A percentile compares a stretch with the other conserved stretches of the same genome.
Conservation (phyloP, 2,888 invertebrate species). For the Megastigmus dorsalis region DNA sequence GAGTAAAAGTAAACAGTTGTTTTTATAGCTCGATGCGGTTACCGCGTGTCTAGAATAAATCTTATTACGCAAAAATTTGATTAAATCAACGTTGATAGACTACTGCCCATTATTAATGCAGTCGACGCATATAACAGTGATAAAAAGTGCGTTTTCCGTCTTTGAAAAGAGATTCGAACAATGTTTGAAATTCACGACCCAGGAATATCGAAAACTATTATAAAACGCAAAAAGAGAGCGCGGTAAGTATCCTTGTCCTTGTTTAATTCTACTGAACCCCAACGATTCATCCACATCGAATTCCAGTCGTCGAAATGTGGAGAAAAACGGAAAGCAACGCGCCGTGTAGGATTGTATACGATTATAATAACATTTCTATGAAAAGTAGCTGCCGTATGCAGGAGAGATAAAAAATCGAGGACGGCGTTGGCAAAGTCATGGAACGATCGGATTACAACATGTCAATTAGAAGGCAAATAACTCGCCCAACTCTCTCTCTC, state of each 20-base stretch:
- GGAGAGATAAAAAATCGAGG: slow-evolving; percentile 40
- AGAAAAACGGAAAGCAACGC: slow-evolving; percentile 1
- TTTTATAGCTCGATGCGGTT: no score
- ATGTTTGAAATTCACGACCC: no score
- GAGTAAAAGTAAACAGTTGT: neutral
- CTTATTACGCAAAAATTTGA: no score
- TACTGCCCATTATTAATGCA: no score
- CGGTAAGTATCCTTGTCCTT: slow-evolving; percentile 41
- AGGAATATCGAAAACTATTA: no score
- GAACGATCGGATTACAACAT: slow-evolving; percentile 50
- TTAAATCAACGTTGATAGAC: no score
- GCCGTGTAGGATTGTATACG: slow-evolving; percentile 2
- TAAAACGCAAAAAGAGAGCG: neutral
- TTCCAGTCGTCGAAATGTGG: neutral
- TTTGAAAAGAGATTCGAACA: no score
- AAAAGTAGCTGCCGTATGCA: neutral
- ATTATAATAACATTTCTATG: slow-evolving; percentile 42
- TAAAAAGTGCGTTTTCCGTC: no score
- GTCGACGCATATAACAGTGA: no score
- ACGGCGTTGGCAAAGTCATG: slow-evolving; percentile 20
- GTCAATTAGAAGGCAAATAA: slow-evolving; percentile 47
- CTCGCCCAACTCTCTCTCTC: no score
- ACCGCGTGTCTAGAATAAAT: neutral
- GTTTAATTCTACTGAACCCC: neutral
- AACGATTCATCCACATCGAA: neutral